Conservation (phyloP, 2,797 vertebrate genomes). For the Myotis daubentonii region DNA sequence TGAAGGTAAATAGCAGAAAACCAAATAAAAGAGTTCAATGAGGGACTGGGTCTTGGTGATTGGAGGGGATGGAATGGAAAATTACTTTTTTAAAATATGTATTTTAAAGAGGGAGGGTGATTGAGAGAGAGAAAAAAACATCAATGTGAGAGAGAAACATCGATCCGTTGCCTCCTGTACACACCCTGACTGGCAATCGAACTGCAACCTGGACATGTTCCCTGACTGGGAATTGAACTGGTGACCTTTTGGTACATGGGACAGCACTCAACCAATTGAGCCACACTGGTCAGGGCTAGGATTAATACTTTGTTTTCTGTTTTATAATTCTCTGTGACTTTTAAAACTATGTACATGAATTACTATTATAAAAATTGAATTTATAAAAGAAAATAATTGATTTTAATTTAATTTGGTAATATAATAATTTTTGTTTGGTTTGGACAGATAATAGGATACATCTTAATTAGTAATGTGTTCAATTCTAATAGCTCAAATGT, state of each 20-base stretch:
- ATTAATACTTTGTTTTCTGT: not conserved
- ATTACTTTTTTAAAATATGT: not conserved
- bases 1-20: conserved; percentile 45
- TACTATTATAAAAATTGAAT: conserved; percentile 31
- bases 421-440: conserved; percentile 10
- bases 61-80: not conserved
- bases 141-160: not conserved
- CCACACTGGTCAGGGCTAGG: not conserved
- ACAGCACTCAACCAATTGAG: not conserved
- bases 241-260: not conserved
- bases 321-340: conserved; percentile 41
- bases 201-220: not conserved
- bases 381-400: conserved; percentile 15
- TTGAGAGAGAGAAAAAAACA: not conserved
- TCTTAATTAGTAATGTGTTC: conserved; percentile 7
- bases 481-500: not conserved
- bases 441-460: not conserved
- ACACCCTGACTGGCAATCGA: not conserved
- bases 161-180: not conserved
- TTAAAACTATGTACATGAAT: conserved; percentile 23
- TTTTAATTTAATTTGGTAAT: conserved; percentile 33
- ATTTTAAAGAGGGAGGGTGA: not conserved
- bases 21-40: not conserved
- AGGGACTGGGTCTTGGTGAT: not conserved
- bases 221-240: not conserved